Conservation (phyloP, 2,797 vertebrate species). For the Pantherophis vulpinus region DNA sequence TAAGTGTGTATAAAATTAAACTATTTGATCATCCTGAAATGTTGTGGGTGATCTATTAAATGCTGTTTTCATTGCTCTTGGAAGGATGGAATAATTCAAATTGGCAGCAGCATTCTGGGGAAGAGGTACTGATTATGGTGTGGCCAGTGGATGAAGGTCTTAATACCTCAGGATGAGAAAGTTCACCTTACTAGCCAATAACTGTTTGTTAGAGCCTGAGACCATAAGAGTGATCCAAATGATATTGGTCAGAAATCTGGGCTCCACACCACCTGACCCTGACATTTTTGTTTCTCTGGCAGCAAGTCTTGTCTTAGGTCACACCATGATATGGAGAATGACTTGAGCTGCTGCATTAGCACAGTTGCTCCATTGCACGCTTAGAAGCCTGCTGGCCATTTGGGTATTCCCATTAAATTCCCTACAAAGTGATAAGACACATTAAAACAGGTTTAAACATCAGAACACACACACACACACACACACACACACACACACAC, state of each 20-base stretch:
- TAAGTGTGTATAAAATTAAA: background rate
- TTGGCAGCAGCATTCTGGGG: background rate
- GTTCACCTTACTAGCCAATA: background rate
- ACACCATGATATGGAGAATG: background rate
- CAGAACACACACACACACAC: no score
- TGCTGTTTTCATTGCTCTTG: background rate
- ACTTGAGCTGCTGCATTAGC: background rate
- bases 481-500: no score
- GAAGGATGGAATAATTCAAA: background rate
- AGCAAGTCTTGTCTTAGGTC: background rate
- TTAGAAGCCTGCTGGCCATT: background rate
- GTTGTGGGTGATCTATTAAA: background rate
- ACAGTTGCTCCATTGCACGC: background rate
- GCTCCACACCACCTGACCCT: background rate
- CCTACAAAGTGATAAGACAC: no score
- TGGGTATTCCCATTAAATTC: background rate
- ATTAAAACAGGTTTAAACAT: no score
- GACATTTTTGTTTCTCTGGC: background rate
- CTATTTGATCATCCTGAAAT: background rate
- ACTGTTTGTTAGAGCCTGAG: background rate
- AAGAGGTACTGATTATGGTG: background rate
- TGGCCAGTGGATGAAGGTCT: background rate
- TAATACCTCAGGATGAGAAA: background rate
- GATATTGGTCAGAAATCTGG: background rate
- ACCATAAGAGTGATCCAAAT: no score